Evolutionary conservation across 2,113 vertebrate species (phyloP), one percentile per base, ranked within the genome.

Genomic region (Microtus richardsoni): DNA sequence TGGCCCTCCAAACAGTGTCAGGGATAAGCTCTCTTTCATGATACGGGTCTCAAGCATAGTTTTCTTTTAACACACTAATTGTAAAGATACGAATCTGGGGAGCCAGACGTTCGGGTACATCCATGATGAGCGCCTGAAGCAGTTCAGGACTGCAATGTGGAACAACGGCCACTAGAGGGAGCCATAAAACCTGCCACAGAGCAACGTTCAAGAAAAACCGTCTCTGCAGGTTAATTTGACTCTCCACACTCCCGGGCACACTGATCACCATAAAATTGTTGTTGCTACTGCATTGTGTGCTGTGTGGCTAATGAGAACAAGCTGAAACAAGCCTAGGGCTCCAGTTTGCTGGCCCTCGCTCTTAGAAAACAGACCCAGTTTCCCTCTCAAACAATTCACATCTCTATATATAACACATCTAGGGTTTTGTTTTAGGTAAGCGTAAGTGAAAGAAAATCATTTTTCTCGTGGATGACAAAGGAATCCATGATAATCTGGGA

Each of bases 161-260:
- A 0, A 24, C 2, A 75, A 7, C 22, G 39, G 86, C 97, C 98
- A 97, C 98, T 92, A 98, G 98, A 97, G 97, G 98, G 97, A 94
- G 96, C 96, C 96, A 95, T 78, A 96, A 16, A 93, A 96, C 97
- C 93, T 97, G 73, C 47, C 52, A 95, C 97, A 97, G 93, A 87
- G 33, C 66, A 47, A n/a, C 26, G 5, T 16, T 7, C 36, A 3
- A 0, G 28, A 33, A 22, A 39, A 85, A 47, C 30, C 7, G 0
- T 7, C 28, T 47, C 54, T 2, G 9, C 0, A 0, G 0, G 22
- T 4, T 13, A 33, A 6, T 30, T 74, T 88, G 41, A 39, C 49
- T 54, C 62, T n/a, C 62, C n/a, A 26, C 54, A 8, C 58, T n/a
- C 62, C 39, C 33, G 83, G 33, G 52, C 83, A 47, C 0, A 24